phyloP scores from a whole-genome alignment of 2,113 vertebrate species.

The Pelecanoides urinatrix region DNA sequence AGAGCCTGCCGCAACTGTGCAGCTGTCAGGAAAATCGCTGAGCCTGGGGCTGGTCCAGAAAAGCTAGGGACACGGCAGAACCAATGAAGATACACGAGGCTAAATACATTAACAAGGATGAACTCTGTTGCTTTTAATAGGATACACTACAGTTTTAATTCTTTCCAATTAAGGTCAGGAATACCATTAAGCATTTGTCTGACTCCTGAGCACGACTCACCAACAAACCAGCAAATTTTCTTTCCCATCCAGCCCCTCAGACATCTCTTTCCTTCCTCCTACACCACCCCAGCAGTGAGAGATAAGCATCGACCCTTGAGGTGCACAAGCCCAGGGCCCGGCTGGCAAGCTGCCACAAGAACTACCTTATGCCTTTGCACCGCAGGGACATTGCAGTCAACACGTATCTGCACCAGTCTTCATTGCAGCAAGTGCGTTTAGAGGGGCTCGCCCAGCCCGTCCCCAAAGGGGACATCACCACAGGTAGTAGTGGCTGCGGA shows the following conservation, averaged over 20 bases:
- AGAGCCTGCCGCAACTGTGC: not conserved
- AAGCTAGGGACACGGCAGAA: not conserved
- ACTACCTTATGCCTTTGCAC: not conserved
- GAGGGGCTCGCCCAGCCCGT: not conserved
- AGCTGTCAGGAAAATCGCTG: not conserved
- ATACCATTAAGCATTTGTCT: not conserved
- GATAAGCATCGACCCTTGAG: rapidly evolving
- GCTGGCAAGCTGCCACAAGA: not conserved
- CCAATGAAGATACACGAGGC: not conserved
- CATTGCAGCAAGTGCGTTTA: not conserved
- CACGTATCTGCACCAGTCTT: not conserved
- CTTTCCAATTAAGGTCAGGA: not conserved
- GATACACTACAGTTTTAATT: not conserved
- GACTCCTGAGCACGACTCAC: not conserved
- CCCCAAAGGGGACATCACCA: not conserved
- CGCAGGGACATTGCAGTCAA: not conserved
- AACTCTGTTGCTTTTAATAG: not conserved
- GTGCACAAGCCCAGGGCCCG: rapidly evolving
- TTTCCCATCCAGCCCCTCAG: not conserved
- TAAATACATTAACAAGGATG: not conserved
- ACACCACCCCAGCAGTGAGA: not conserved
- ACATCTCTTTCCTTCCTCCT: not conserved
- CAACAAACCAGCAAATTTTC: not conserved
- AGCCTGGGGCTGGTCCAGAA: not conserved
- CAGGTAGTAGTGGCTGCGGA: not conserved